Evolutionary conservation across 2,888 invertebrate species (phyloP).

Genomic region (Nymphalis polychloros): DNA sequence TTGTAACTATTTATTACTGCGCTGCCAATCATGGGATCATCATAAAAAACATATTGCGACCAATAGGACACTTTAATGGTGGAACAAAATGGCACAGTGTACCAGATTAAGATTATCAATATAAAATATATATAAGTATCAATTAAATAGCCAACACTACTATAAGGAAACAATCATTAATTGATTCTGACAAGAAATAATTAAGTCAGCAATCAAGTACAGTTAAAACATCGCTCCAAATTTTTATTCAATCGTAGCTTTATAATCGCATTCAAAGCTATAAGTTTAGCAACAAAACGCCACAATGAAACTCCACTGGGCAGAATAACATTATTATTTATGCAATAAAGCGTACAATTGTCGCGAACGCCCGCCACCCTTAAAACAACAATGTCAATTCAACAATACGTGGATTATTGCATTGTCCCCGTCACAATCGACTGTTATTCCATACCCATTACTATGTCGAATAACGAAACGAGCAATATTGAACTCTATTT

Average conservation of each 20-base stretch:
- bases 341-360: slow-evolving; percentile 81
- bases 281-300: slow-evolving; percentile 62
- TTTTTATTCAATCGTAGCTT: slow-evolving; percentile 34
- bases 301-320: slow-evolving; percentile 70
- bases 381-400: slow-evolving; percentile 81
- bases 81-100: no score
- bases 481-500: slow-evolving; percentile 28
- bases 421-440: slow-evolving; percentile 79
- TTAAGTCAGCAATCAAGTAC: not conserved
- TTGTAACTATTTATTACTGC: no score
- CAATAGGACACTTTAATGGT: no score
- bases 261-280: slow-evolving; percentile 41
- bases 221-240: not conserved
- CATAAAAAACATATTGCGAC: no score
- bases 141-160: no score
- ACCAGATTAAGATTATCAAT: no score
- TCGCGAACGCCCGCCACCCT: slow-evolving; percentile 75
- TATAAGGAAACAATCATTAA: no score
- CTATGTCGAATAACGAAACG: slow-evolving; percentile 47
- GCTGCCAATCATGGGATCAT: no score
- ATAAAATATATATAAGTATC: no score
- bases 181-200: not conserved
- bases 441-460: slow-evolving; percentile 60
- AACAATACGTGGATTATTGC: slow-evolving; percentile 82
- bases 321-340: slow-evolving; percentile 81